Conservation (phyloP, 2,888 invertebrate genomes). For the Linnaemya vulpina region DNA sequence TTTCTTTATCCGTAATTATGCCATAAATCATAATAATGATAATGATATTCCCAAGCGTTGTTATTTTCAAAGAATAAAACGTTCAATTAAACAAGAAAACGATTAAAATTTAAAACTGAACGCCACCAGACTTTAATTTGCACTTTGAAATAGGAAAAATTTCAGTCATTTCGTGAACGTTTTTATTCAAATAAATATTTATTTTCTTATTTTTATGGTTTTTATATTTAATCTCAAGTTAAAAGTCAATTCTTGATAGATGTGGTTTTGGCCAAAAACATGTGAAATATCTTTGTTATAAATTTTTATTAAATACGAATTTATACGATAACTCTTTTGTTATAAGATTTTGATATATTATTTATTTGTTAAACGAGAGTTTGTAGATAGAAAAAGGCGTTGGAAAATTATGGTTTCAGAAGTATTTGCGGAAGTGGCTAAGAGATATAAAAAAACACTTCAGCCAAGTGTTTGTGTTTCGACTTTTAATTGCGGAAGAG, state of each 20-base stretch:
- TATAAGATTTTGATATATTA: not conserved
- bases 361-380: not conserved
- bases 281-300: not conserved
- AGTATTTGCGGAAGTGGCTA: no score
- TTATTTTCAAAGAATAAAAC: constrained; percentile 9
- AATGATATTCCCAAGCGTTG: constrained; percentile 4
- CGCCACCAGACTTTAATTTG: constrained; percentile 29
- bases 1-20: constrained; percentile 3
- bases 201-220: not conserved
- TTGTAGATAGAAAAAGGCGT: no score
- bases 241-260: constrained; percentile 50
- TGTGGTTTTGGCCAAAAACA: not conserved
- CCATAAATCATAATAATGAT: constrained; percentile 5
- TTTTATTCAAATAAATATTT: not conserved
- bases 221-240: constrained; percentile 6
- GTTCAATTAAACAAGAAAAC: constrained; percentile 11
- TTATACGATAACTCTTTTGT: not conserved
- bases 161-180: constrained; percentile 6
- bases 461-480: no score
- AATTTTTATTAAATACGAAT: not conserved
- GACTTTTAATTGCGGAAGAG: no score
- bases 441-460: no score
- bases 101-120: constrained; percentile 12
- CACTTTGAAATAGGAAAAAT: constrained; percentile 9
- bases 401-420: no score